Base-by-base conservation (phyloP, 2,888 invertebrate species). In the Pterostichus niger region DNA sequence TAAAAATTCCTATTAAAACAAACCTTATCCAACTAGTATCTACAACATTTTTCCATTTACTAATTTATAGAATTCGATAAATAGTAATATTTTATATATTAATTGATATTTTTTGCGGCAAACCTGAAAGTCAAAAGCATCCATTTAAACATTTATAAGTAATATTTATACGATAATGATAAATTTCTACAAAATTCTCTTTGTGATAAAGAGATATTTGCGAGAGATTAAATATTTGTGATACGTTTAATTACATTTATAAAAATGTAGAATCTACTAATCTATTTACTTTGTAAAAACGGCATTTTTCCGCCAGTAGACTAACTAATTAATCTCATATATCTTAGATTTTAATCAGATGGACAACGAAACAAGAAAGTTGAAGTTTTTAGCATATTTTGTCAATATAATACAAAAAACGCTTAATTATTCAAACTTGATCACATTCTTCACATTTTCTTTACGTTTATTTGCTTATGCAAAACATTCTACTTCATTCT, bases 331-430 rank as follows among this genome's bases (percentile, higher is more conserved):
- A 64, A 64, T 64, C 64, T 33, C 35, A 33, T 33, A 35, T n/a
- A 35, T 64, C 64, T 64, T n/a, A 33, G 64, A 64, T 64, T 35
- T 33, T 35, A 64, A 64, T 64, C 64, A 13, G 11, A 13, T 10
- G n/a, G 35, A 64, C 64, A 40, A 7, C 6, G 3, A 7, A 7
- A 40, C 17, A 73, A 73, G 24, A 44, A 73, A 73, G 44, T 73
- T 44, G 3, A 17, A 46, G 73, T 73, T 46, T 71, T 73, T 73
- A 73, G 64, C 73, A 73, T 73, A 73, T 73, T 73, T 73, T 73
- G 73, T 73, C 73, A 46, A 46, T 73, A 73, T 73, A 73, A 73
- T 73, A 49, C 17, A 44, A 73, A 44, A 73, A 73, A 49, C 49
- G 49, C 6, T 73, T 73, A n/a, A 46, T 73, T 73, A 73, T 46